phyloP scores from a whole-genome alignment of 2,888 invertebrate species.

The Neocrepidodera transversa region DNA sequence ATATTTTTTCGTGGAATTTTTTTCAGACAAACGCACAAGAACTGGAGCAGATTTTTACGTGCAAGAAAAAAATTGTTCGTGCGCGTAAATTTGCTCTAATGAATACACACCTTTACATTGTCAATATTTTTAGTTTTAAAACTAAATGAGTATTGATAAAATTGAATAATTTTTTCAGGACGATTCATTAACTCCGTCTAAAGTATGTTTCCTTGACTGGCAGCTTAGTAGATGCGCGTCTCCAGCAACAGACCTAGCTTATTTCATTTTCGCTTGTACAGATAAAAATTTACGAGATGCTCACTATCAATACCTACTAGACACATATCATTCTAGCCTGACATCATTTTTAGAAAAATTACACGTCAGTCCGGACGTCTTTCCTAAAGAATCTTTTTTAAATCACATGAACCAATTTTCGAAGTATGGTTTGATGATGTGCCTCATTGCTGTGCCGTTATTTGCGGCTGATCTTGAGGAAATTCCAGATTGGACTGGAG shows the following conservation, averaged over 20 bases:
- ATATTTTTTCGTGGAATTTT: no score
- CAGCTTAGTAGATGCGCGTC: conserved; percentile 29
- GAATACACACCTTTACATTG: no score
- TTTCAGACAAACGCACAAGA: no score
- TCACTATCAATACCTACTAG: conserved; percentile 21
- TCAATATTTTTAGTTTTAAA: no score
- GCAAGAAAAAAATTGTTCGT: no score
- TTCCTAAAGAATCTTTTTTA: conserved; percentile 10
- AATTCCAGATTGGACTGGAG: conserved; percentile 27
- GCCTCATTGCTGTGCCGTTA: conserved; percentile 23
- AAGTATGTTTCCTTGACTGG: conserved; percentile 28
- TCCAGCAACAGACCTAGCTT: conserved; percentile 26
- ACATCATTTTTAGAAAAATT: conserved; percentile 4
- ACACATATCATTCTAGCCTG: conserved; percentile 21
- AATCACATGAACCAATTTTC: conserved; percentile 26
- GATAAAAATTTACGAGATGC: conserved; percentile 24
- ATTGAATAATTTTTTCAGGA: conserved; percentile 25
- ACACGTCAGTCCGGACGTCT: neutral
- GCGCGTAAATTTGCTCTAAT: no score
- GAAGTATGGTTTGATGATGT: conserved; percentile 30
- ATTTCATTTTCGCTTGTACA: conserved; percentile 29
- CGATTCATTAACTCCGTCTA: conserved; percentile 13
- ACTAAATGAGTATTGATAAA: no score
- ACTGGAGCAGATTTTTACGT: no score
- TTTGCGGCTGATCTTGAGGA: conserved; percentile 23